These are phyloP conservation scores for Neotoxoptera formosana DNA, from an alignment of 1,140 invertebrate species.

Conservation along the genomic window DNA sequence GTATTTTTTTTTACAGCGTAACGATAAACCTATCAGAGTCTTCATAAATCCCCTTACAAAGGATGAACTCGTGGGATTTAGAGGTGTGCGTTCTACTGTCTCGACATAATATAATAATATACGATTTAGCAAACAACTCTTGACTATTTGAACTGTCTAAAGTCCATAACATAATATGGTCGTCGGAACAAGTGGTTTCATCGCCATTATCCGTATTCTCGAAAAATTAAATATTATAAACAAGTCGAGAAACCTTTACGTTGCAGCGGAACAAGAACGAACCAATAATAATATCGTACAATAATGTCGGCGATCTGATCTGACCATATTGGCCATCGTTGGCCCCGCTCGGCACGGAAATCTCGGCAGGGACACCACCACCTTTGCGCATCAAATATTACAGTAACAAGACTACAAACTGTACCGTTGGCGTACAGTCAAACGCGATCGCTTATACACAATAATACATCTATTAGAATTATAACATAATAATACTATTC, in stretches of 20 bases:
- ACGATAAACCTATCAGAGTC: neutral
- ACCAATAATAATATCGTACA: neutral
- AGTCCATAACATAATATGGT: neutral
- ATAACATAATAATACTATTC: neutral
- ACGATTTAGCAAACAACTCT: neutral
- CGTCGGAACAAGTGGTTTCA: too few relatives aligned
- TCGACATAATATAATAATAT: neutral
- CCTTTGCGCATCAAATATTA: neutral
- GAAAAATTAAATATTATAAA: neutral
- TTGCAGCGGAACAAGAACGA: neutral
- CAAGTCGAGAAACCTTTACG: neutral
- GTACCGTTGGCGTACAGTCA: neutral
- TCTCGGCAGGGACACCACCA: neutral
- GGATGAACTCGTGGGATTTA: neutral
- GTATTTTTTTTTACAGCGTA: neutral
- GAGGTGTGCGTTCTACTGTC: neutral
- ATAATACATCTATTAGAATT: neutral
- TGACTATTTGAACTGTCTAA: neutral
- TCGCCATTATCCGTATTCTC: neutral
- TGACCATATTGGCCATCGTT: neutral
- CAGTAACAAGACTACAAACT: neutral
- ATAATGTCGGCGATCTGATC: too few relatives aligned
- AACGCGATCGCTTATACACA: neutral
- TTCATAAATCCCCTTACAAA: neutral
- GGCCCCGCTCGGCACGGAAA: neutral